Percentiles rank a stretch among this genome's conserved stretches.
phyloP scores from a whole-genome alignment of 2,113 vertebrate species.

The Corvus hawaiiensis region DNA sequence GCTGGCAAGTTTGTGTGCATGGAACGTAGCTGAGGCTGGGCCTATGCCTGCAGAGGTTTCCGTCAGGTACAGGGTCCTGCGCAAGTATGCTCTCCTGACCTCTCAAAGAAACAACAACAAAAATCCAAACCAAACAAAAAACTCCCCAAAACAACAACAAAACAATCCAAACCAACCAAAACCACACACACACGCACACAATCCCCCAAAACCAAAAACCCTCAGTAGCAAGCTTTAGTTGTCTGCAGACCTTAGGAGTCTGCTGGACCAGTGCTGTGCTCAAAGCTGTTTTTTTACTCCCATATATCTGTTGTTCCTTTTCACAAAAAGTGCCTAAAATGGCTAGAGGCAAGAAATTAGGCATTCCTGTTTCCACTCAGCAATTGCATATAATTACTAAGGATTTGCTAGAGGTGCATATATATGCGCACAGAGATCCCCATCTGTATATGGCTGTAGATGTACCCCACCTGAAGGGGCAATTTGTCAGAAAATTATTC shows the following conservation, averaged over 20 bases:
- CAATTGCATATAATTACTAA: neutral
- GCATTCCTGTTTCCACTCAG: neutral
- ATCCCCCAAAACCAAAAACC: neutral
- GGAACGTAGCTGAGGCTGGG: fast-evolving
- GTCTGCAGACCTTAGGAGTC: neutral
- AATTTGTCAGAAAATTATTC: neutral
- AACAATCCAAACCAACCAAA: neutral
- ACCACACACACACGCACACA: fast-evolving
- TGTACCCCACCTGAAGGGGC: neutral
- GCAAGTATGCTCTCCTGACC: neutral
- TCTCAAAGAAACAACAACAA: neutral
- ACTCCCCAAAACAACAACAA: neutral
- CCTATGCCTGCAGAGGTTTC: neutral
- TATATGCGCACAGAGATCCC: fast-evolving
- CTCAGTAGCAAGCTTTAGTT: neutral
- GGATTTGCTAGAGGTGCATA: neutral
- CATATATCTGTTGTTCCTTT: neutral
- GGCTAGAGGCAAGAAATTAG: neutral
- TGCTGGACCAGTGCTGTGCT: neutral
- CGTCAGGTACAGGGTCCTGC: neutral
- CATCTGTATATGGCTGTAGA: neutral
- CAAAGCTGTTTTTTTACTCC: neutral
- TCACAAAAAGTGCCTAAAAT: neutral
- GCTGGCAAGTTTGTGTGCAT: neutral
- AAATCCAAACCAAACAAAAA: too few species aligned